A percentile compares a stretch with the other conserved stretches of the same genome.
phyloP scores from a whole-genome alignment of 2,113 vertebrate species.

The Odontesthes bonariensis region DNA sequence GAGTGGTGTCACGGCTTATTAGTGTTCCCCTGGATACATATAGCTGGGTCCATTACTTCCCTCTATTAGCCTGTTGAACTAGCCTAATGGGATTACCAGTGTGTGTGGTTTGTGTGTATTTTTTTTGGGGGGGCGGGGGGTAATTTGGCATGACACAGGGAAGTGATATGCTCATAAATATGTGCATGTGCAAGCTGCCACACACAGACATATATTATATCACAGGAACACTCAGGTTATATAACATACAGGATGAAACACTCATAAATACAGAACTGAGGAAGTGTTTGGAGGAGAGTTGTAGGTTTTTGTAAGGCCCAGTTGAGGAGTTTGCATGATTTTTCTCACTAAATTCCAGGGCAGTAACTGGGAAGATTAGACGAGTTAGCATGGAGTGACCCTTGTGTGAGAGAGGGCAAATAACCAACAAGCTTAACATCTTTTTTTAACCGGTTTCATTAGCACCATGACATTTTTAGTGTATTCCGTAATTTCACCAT shows the following conservation, averaged over 20 bases:
- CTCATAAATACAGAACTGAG: too few species aligned
- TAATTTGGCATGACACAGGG: slow-evolving; percentile 99
- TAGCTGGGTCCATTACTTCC: slow-evolving; percentile 99
- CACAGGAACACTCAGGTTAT: slow-evolving; percentile 67
- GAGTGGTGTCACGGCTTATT: slow-evolving; percentile 99
- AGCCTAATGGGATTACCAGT: slow-evolving; percentile 99
- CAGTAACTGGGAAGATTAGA: too few species aligned
- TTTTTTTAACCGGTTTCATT: too few species aligned
- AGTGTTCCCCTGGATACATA: slow-evolving; percentile 91
- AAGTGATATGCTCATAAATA: slow-evolving; percentile 92
- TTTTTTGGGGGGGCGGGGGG: slow-evolving; percentile 84
- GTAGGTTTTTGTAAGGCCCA: too few species aligned
- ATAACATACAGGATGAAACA: neutral
- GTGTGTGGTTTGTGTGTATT: slow-evolving; percentile 81
- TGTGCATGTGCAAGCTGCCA: slow-evolving; percentile 71
- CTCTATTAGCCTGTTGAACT: slow-evolving; percentile 99
- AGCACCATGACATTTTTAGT: too few species aligned
- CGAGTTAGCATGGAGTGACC: too few species aligned
- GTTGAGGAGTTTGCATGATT: too few species aligned
- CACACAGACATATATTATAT: slow-evolving; percentile 68
- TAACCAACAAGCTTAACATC: too few species aligned
- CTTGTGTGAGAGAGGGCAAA: too few species aligned
- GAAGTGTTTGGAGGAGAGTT: neutral
- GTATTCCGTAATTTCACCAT: too few species aligned
- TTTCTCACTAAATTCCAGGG: too few species aligned